These are phyloP conservation scores for Cisticola juncidis DNA, from an alignment of 2,113 vertebrate genomes.

Conservation along the genomic window DNA sequence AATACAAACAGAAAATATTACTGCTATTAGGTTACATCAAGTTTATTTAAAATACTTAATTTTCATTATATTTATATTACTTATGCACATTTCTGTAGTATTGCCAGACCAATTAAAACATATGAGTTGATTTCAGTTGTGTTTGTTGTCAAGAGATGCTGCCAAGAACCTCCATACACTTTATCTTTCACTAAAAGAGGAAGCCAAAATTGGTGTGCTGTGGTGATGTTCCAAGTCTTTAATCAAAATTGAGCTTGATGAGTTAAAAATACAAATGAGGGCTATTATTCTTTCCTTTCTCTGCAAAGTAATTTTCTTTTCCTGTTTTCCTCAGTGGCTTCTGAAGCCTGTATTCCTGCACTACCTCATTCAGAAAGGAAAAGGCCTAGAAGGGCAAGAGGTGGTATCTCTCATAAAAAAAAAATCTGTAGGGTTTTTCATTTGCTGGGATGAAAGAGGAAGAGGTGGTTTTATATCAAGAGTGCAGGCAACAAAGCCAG, in stretches of 20 bases:
- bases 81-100: background rate
- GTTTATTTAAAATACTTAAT: background rate
- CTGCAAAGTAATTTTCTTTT: background rate
- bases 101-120: background rate
- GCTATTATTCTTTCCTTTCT: background rate
- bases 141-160: background rate
- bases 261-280: conserved; percentile 6
- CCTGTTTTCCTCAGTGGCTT: background rate
- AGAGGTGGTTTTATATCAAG: background rate
- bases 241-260: background rate
- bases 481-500: background rate
- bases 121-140: background rate
- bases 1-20: background rate
- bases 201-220: background rate
- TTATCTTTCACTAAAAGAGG: background rate
- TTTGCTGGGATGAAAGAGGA: background rate
- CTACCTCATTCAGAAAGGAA: background rate
- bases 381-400: background rate
- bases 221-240: background rate
- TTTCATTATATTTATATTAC: background rate
- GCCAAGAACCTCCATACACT: background rate
- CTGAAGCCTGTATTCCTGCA: background rate
- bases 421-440: background rate
- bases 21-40: background rate
- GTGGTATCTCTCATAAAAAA: background rate